Percentiles rank a stretch among this genome's conserved stretches.
Evolutionary conservation across 2,113 vertebrate genomes (phyloP).

Genomic region (Thomomys bottae): DNA sequence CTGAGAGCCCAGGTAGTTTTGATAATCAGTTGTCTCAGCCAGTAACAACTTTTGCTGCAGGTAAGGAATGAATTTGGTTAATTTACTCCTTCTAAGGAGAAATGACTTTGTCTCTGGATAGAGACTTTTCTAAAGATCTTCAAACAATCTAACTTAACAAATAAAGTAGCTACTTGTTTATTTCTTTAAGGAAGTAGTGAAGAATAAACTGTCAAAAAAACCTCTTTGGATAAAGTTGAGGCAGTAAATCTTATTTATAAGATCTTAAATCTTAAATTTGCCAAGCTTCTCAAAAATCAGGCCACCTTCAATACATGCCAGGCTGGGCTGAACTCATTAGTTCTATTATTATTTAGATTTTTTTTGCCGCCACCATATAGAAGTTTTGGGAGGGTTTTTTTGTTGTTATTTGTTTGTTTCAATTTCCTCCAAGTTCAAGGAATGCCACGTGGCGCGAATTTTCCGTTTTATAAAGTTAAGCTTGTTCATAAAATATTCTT

Average conservation of each 20-base stretch:
- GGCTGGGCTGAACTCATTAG: conserved; percentile 27
- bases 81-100: conserved; percentile 1
- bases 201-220: background rate
- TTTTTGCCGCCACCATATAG: conserved; percentile 53
- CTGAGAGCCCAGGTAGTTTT: background rate
- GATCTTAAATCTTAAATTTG: conserved; percentile 13
- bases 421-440: background rate
- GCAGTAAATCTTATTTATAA: conserved; percentile 20
- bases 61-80: background rate
- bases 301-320: conserved; percentile 16
- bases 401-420: too few relatives aligned
- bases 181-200: background rate
- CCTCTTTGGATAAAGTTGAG: background rate
- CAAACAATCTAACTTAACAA: background rate
- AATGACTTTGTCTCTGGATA: background rate
- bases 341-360: conserved; percentile 48
- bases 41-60: conserved; percentile 29
- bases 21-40: background rate
- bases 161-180: background rate
- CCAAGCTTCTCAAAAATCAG: conserved; percentile 32
- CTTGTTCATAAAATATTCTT: conserved; percentile 43
- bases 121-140: conserved; percentile 42
- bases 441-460: conserved; percentile 19
- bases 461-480: conserved; percentile 45
- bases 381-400: too few relatives aligned